Conservation (phyloP, 2,113 vertebrate genomes). For the Cairina moschata region DNA sequence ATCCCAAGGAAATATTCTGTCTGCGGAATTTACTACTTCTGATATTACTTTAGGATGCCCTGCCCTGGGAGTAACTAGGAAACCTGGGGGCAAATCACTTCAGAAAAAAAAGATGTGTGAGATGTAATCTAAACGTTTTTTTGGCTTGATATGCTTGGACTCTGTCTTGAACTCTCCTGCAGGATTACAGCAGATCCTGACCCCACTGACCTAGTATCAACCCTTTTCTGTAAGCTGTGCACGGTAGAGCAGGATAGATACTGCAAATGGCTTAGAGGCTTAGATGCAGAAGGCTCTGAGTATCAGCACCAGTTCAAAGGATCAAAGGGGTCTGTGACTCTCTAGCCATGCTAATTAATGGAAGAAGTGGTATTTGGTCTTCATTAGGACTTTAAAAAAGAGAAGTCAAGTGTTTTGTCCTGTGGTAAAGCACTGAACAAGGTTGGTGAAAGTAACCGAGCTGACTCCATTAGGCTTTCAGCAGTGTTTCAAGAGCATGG, state of each 20-base stretch:
- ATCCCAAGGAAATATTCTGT: not conserved
- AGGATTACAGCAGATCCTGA: conserved; percentile 62
- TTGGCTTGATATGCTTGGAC: not conserved
- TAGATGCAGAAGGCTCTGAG: conserved; percentile 36
- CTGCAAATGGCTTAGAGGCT: conserved; percentile 39
- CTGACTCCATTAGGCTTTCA: not conserved
- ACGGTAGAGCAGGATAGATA: not conserved
- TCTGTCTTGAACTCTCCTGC: conserved; percentile 17
- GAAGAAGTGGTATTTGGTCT: conserved; percentile 55
- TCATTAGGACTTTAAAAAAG: conserved; percentile 31
- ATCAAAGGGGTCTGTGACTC: conserved; percentile 59
- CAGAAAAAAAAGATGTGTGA: not conserved
- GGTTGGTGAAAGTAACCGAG: conserved; percentile 12
- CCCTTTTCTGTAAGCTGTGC: conserved; percentile 12
- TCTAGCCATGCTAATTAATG: conserved; percentile 44
- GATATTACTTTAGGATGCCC: not conserved
- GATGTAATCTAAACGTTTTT: not conserved
- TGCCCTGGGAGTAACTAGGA: not conserved
- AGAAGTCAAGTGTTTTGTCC: conserved; percentile 52
- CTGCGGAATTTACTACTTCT: not conserved
- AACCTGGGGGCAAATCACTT: not conserved
- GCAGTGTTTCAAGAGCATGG: conserved; percentile 40
- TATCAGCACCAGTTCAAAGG: conserved; percentile 60
- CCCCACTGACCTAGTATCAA: conserved; percentile 50
- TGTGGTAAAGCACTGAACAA: not conserved